Evolutionary conservation across 1,140 invertebrate genomes (phyloP), one percentile per base, ranked within the genome.

Genomic region (Agraylea sexmaculata): DNA sequence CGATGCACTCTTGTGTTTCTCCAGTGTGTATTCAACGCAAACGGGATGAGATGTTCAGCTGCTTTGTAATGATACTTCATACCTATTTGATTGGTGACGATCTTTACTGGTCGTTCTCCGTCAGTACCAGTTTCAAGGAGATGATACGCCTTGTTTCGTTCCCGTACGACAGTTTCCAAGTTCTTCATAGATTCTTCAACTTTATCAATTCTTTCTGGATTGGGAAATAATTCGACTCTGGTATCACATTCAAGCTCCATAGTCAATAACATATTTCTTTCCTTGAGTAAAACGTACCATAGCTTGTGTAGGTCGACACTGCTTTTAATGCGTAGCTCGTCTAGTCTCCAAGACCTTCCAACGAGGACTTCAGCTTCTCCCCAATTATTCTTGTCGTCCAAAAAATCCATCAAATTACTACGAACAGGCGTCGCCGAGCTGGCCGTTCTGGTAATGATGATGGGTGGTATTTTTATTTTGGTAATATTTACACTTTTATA

Each of bases 231-330:
- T 59, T 75, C 63, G 23, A 59, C 61, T 53, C 79, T 66, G 43
- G 73, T 56, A 34, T 80, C 80, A 54, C 75, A 83, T 54, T 81
- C 81, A 42, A 87, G 71, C 66, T 96, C 83, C 93, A 98, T 95
- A 12, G 95, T 98, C 32, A 93, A 59, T 4, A 99, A 66, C 91
- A 97, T 95, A 59, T 99, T 99, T 40, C 77, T 68, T 67, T 99
- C 95, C 68, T 98, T 99, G 16, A 97, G 62, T 38, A 99, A 66
- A 17, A 99, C 73, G 69, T 79, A 96, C 95, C 95, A 99, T 39
- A 99, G 66, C 71, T 99, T 96, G 54, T 99, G 95, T 30, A 99
- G 73, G 68, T 99, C 95, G 33, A 77, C 69, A 62, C 96, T 99
- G 35, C 87, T 93, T 66, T 97, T 98, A 21, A 96, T 75, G 54